Base-by-base conservation (phyloP, 1,140 invertebrate species). In the Zaprionus vittiger region DNA sequence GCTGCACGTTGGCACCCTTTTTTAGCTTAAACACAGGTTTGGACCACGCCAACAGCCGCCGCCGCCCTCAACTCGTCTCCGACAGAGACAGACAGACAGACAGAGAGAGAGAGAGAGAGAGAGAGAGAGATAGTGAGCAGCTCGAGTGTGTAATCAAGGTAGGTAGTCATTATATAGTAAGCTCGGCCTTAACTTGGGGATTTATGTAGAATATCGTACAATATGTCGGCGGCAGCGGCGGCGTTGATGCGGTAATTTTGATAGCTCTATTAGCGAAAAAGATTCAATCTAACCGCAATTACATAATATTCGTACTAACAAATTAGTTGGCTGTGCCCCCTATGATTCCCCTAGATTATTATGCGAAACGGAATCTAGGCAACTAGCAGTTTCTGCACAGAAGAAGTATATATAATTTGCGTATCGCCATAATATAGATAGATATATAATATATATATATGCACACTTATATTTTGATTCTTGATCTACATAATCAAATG, bases 81-180 rank as follows among this genome's bases (percentile, higher is more conserved):
- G 55, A 49, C 17, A 52, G 55, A 20, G 11, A 59, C 12, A 59
- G 54, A 31, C 34, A 34, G 12, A 57, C 34, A 26, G 54, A 28
- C 3, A 44, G 24, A 62, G 38, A 15, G 14, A 47, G 20, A 49
- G 37, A 12, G 15, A 28, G 37, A 24, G 44, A 20, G 26, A 52
- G 15, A 56, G 17, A 31, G 24, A 38, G 34, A 49, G n/a, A 56
- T 22, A 55, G 59, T 11, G 24, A 22, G 31, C 56, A 26, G 47
- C 31, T 9, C 31, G 65, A 83, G 83, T 83, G 83, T 87, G 83
- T 87, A 87, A 89, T 87, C 84, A 87, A 89, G 83, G 84, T 89
- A 87, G 83, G 83, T 89, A 87, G 83, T 89, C 84, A 87, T 87
- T 89, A 87, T 87, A 87, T 83, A 73, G 83, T 89, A 89, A 87